phyloP scores from a whole-genome alignment of 2,113 vertebrate genomes.

The Zapus hudsonius region DNA sequence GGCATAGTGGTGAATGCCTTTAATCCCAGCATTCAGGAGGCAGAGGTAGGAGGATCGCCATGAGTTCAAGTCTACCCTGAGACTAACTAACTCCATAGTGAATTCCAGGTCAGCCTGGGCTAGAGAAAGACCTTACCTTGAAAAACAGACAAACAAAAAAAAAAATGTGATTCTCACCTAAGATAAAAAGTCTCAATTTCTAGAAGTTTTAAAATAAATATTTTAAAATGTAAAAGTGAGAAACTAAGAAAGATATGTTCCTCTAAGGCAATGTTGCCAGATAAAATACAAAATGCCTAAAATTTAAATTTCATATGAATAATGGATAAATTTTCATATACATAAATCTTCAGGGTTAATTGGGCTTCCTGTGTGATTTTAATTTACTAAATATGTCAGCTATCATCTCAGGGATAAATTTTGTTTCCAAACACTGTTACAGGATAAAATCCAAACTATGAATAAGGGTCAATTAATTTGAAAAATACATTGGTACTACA shows the following conservation, averaged over 20 bases:
- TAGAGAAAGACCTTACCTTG: no score
- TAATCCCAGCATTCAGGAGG: no score
- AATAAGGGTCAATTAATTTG: neutral
- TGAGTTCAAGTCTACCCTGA: no score
- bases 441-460: slow-evolving; percentile 2
- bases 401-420: slow-evolving; percentile 17
- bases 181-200: slow-evolving; percentile 1
- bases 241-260: slow-evolving; percentile 10
- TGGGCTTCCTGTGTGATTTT: neutral
- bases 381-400: neutral
- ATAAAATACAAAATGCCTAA: slow-evolving; percentile 27
- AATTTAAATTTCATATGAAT: slow-evolving; percentile 52
- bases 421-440: slow-evolving; percentile 39
- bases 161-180: neutral
- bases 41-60: no score
- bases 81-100: no score
- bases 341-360: slow-evolving; percentile 35
- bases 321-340: slow-evolving; percentile 34
- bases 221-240: slow-evolving; percentile 11
- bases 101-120: no score
- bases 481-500: neutral
- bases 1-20: no score
- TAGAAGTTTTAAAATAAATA: neutral
- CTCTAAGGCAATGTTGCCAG: neutral
- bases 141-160: no score